Evolutionary conservation across 2,113 vertebrate genomes (phyloP), one percentile per base, ranked within the genome.

Genomic region (Paradoxurus hermaphroditus): DNA sequence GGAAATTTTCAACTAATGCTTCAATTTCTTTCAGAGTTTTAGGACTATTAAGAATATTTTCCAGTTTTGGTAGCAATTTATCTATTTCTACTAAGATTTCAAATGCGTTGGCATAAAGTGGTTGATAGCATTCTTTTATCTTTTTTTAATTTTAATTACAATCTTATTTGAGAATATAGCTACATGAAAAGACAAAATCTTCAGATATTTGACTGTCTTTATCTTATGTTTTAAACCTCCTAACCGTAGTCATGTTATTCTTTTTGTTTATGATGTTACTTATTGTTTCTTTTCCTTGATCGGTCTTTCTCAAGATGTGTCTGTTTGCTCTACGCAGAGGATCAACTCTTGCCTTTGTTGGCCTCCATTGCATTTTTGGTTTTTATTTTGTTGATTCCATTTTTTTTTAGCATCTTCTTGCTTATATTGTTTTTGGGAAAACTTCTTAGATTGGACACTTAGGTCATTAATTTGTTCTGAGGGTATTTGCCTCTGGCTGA

Each of bases 131-230:
- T 90, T 93, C 23, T 68, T 34, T 65, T 78, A 46, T 18, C 27
- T 34, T 44, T 29, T 56, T 79, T 92, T 62, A 63, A 63, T 82
- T 41, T 86, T 56, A 77, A 29, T 77, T 56, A 77, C 53, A 82
- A 27, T 70, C 90, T 91, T 41, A 59, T 72, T 85, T 97, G 77
- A 25, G 88, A 92, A 97, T 79, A 59, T 11, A 73, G 29, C 4
- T n/a, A 62, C 63, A 68, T 73, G 63, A 62, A 91, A 96, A 97
- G 83, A 39, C 79, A 82, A 81, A 86, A 62, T 56, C 78, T 87
- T 36, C 25, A 65, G 41, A 41, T 67, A 49, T 34, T 70, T 97
- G 77, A 1, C 0, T 51, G 67, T 36, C 56, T 83, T 91, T 63
- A 72, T 34, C 39, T 29, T n/a, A 78, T 79, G 39, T 89, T 88